Conservation (phyloP, 2,888 invertebrate species). For the Oligia strigilis region DNA sequence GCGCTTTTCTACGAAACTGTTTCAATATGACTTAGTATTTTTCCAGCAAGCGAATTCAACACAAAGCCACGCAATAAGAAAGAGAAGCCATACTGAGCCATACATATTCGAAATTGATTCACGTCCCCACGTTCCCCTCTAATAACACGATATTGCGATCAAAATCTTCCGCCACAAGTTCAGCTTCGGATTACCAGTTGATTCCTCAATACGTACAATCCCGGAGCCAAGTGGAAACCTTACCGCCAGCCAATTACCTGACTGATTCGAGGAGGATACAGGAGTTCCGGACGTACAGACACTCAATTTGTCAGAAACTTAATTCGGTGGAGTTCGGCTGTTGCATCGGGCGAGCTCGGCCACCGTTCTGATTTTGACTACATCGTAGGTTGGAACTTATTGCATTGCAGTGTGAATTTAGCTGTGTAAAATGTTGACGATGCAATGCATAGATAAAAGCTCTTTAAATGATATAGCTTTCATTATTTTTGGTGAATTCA, state of each 20-base stretch:
- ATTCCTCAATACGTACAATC: conserved; percentile 50
- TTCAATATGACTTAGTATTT: neutral
- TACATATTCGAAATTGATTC: conserved; percentile 46
- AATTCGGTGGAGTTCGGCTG: conserved; percentile 48
- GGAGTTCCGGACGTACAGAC: conserved; percentile 36
- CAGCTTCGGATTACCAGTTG: conserved; percentile 45
- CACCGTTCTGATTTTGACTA: conserved; percentile 25
- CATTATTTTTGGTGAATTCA: neutral
- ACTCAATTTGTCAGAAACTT: conserved; percentile 62
- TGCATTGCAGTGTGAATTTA: neutral
- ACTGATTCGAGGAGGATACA: conserved; percentile 47
- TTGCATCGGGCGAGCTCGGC: conserved; percentile 21
- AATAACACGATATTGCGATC: conserved; percentile 40
- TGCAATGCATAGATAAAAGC: neutral
- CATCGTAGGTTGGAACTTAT: neutral
- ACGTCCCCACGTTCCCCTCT: conserved; percentile 31
- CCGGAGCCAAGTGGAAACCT: conserved; percentile 46
- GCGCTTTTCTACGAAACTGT: neutral
- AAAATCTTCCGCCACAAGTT: conserved; percentile 39
- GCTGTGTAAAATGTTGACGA: neutral
- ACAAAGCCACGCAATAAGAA: conserved; percentile 7
- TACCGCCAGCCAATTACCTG: conserved; percentile 52
- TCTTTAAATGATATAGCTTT: neutral
- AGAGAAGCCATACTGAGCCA: conserved; percentile 3
- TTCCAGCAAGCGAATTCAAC: neutral